Percentiles rank a stretch among this genome's conserved stretches.
Evolutionary conservation across 2,797 vertebrate genomes (phyloP).

Genomic region (Sebastes wilsoni): DNA sequence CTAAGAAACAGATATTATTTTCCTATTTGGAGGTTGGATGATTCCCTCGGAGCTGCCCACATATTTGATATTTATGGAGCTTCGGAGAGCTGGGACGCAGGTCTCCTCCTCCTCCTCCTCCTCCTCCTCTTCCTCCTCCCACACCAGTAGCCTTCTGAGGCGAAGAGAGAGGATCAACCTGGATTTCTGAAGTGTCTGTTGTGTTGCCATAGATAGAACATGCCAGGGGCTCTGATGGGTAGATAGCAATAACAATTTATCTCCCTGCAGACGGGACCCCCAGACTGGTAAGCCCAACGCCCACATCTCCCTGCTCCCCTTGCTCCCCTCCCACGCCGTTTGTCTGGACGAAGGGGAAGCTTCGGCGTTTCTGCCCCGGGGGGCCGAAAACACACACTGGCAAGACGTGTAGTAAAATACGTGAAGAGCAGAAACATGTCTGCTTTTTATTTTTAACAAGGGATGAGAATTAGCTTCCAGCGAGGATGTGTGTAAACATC

Average conservation of each 20-base stretch:
- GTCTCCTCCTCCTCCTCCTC: background rate
- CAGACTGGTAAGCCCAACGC: slow-evolving; percentile 54
- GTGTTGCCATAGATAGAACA: slow-evolving; percentile 60
- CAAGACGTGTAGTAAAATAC: slow-evolving; percentile 21
- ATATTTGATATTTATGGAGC: slow-evolving; percentile 41
- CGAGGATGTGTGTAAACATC: slow-evolving; percentile 46
- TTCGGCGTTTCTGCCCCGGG: slow-evolving; percentile 14
- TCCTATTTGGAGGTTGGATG: slow-evolving; percentile 15
- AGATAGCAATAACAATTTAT: slow-evolving; percentile 38
- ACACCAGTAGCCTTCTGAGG: slow-evolving; percentile 21
- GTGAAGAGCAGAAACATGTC: slow-evolving; percentile 41
- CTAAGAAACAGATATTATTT: background rate
- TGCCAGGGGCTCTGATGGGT: slow-evolving; percentile 60
- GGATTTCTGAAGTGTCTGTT: slow-evolving; percentile 49
- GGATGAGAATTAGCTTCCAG: slow-evolving; percentile 38
- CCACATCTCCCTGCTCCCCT: slow-evolving; percentile 27
- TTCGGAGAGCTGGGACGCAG: background rate
- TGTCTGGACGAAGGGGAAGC: slow-evolving; percentile 23
- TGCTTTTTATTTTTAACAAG: slow-evolving; percentile 50
- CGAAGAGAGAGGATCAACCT: slow-evolving; percentile 36
- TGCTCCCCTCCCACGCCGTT: slow-evolving; percentile 46
- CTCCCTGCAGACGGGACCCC: slow-evolving; percentile 57
- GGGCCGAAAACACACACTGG: slow-evolving; percentile 14
- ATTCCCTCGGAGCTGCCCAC: slow-evolving; percentile 27
- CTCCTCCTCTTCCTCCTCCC: slow-evolving; percentile 19